Percentiles rank a stretch among this genome's conserved stretches.
Evolutionary conservation across 2,797 vertebrate genomes (phyloP).

Genomic region (Buphagus erythrorhynchus): DNA sequence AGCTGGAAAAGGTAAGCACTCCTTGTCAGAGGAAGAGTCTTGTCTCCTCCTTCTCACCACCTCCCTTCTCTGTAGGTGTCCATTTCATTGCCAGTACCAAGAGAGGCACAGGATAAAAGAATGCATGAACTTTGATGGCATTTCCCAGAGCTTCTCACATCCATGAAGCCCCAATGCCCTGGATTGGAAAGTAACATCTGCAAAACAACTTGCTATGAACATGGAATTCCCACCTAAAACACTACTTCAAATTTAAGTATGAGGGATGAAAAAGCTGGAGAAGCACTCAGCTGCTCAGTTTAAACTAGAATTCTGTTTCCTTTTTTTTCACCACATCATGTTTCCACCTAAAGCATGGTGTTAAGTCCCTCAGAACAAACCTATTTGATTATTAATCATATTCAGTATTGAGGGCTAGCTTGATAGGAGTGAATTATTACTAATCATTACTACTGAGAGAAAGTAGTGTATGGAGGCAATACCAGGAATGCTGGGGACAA

Average conservation of each 20-base stretch:
- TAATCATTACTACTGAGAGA: not conserved
- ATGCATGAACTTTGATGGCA: not conserved
- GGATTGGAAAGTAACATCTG: not conserved
- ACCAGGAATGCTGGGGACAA: not conserved
- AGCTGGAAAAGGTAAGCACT: not conserved
- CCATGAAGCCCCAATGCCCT: not conserved
- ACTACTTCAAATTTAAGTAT: not conserved
- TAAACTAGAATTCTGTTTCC: not conserved
- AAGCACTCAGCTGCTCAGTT: not conserved
- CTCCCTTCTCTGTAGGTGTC: fast-evolving
- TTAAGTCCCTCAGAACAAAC: not conserved
- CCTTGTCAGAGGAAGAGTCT: not conserved
- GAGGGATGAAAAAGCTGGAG: not conserved
- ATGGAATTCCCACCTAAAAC: not conserved
- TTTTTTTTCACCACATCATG: fast-evolving
- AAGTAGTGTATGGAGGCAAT: not conserved
- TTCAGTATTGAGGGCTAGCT: not conserved
- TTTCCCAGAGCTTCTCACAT: not conserved
- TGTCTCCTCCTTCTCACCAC: not conserved
- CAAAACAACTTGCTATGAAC: not conserved
- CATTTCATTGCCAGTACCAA: not conserved
- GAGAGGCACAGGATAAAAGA: fast-evolving
- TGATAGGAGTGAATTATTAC: not conserved
- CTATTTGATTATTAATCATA: not conserved
- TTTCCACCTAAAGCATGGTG: not conserved